Base-by-base conservation (phyloP, 2,888 invertebrate species). In the Leptinotarsa haldemani region DNA sequence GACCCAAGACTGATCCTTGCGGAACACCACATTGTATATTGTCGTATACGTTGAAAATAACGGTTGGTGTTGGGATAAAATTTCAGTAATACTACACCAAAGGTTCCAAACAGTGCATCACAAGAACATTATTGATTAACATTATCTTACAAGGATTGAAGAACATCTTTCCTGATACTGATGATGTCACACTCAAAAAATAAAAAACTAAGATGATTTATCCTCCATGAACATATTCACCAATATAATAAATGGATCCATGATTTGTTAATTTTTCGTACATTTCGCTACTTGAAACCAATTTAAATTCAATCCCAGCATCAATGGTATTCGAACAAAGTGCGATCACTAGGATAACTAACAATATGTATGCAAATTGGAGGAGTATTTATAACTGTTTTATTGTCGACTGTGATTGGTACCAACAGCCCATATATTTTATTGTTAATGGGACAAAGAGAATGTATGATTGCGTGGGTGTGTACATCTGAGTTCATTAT, bases 351-450 rank as follows among this genome's bases (percentile, higher is more conserved):
- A 78, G 80, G 82, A 82, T 83, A 83, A 82, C 79, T 81, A 81
- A 83, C 83, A 82, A 82, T 83, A 83, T 83, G 83, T 83, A 83
- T 83, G 83, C 83, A 83, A 83, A 83, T 82, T 82, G 79, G 77
- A 68, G 68, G 73, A 74, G 82, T 82, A 83, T 83, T 83, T 83
- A 82, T 82, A 81, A 80, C 80, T 80, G 78, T 80, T 83, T 82
- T 82, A 83, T 80, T 80, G 82, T 77, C 74, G 74, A 68, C 67
- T 74, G 74, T 71, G 80, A 81, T 79, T 77, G 80, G 78, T 77
- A 80, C 77, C 77, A 77, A 76, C 75, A 72, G 40, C 73, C 69
- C 77, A 76, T 74, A 70, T 74, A 77, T 78, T 76, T 79, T 64
- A 73, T 71, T 64, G 67, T 66, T 75, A 75, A 75, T 75, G 73